Conservation (phyloP, 1,140 invertebrate species). For the Drosophila pandora region DNA sequence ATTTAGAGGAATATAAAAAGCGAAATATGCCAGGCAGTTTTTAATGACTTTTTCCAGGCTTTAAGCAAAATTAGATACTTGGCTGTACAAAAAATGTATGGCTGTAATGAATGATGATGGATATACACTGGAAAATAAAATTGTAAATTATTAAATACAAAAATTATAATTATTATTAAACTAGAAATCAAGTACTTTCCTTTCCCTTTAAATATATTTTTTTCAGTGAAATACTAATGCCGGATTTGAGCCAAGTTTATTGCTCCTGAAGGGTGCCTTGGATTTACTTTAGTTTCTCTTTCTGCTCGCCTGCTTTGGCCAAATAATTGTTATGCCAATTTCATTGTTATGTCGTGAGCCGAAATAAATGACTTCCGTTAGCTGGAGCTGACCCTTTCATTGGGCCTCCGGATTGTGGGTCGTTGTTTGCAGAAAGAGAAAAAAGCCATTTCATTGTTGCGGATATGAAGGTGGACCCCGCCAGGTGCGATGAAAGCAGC, state of each 20-base stretch:
- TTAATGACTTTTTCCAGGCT: conserved; percentile 41
- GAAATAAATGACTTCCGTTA: conserved; percentile 74
- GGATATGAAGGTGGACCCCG: conserved; percentile 30
- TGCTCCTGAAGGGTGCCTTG: conserved; percentile 22
- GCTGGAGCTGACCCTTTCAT: conserved; percentile 18
- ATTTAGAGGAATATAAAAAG: conserved; percentile 57
- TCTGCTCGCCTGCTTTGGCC: conserved; percentile 13
- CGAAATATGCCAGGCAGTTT: conserved; percentile 31
- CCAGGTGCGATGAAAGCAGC: conserved; percentile 19
- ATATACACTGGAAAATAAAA: neutral
- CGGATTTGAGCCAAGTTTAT: conserved; percentile 33
- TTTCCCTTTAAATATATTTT: neutral
- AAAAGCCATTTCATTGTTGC: conserved; percentile 31
- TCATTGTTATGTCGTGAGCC: conserved; percentile 58
- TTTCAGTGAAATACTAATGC: conserved; percentile 15
- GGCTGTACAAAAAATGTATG: conserved; percentile 20
- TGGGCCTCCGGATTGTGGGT: conserved; percentile 20
- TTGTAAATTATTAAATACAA: neutral
- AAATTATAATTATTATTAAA: too few species aligned
- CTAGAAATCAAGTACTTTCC: too few species aligned
- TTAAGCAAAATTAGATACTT: conserved; percentile 66
- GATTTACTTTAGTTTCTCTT: conserved; percentile 8
- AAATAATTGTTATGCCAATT: conserved; percentile 62
- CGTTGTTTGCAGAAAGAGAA: conserved; percentile 26
- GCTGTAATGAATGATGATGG: conserved; percentile 30